Evolutionary conservation across 2,113 vertebrate genomes (phyloP).

Genomic region (Mugil cephalus): DNA sequence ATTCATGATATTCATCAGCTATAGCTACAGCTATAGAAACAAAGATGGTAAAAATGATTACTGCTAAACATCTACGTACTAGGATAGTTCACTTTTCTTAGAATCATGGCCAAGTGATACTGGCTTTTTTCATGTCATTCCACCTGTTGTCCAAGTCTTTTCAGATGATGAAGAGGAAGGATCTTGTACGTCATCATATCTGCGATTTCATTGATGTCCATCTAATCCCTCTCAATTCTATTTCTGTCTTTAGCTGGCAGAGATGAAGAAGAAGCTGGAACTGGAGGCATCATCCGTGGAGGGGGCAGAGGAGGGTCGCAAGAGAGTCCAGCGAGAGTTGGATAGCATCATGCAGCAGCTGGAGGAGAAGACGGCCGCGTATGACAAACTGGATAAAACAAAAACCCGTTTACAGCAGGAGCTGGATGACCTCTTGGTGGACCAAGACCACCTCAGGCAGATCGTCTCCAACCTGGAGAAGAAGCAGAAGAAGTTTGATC

Average conservation of each 20-base stretch:
- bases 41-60: no score
- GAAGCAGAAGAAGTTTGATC: conserved; percentile 99
- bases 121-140: no score
- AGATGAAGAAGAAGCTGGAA: conserved; percentile 95
- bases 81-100: no score
- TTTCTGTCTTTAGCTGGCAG: conserved; percentile 82
- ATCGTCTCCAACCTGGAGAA: conserved; percentile 92
- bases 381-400: conserved; percentile 97
- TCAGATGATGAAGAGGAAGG: no score
- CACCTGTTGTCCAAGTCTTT: no score
- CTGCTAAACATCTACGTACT: no score
- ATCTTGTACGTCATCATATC: no score
- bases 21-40: no score
- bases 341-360: conserved; percentile 87
- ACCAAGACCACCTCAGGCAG: conserved; percentile 94
- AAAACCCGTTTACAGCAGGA: conserved; percentile 96
- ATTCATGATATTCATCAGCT: no score
- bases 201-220: neutral
- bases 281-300: conserved; percentile 87
- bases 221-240: neutral
- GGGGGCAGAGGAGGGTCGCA: conserved; percentile 88
- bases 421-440: conserved; percentile 93
- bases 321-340: conserved; percentile 91
- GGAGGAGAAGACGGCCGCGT: conserved; percentile 91
- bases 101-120: no score